Evolutionary conservation across 2,797 vertebrate genomes (phyloP).

Genomic region (Champsocephalus gunnari): DNA sequence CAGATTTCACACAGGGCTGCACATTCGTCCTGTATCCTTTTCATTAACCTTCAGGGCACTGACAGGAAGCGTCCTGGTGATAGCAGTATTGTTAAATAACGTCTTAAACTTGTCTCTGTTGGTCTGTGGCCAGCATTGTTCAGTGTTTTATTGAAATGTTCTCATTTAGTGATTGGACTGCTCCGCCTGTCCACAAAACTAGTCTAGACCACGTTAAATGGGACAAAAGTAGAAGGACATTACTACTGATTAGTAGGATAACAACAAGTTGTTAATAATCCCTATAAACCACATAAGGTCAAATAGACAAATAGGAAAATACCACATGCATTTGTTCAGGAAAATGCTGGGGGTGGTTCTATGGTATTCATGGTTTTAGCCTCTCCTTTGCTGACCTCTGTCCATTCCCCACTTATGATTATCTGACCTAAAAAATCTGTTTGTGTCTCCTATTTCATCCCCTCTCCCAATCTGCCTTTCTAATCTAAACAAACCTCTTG

Average conservation of each 20-base stretch:
- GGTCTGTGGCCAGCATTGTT: constrained; percentile 51
- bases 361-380: constrained; percentile 26
- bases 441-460: constrained; percentile 25
- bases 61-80: constrained; percentile 67
- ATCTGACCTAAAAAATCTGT: constrained; percentile 12
- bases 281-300: background rate
- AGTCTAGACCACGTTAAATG: constrained; percentile 14
- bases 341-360: background rate
- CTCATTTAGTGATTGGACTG: constrained; percentile 38
- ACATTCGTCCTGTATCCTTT: constrained; percentile 53
- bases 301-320: background rate
- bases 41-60: constrained; percentile 66
- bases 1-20: constrained; percentile 49
- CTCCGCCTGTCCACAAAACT: constrained; percentile 11
- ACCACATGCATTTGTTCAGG: background rate
- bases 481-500: constrained; percentile 37
- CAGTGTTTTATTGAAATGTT: constrained; percentile 60
- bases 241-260: constrained; percentile 3
- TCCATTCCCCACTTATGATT: background rate
- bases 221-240: constrained; percentile 10
- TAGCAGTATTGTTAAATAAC: constrained; percentile 65
- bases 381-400: constrained; percentile 25
- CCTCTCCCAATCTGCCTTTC: constrained; percentile 6
- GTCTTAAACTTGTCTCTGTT: constrained; percentile 58
- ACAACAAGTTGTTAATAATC: constrained; percentile 22